These are phyloP conservation scores for Semnornis frantzii DNA, from an alignment of 2,113 vertebrate species.

Conservation along the genomic window DNA sequence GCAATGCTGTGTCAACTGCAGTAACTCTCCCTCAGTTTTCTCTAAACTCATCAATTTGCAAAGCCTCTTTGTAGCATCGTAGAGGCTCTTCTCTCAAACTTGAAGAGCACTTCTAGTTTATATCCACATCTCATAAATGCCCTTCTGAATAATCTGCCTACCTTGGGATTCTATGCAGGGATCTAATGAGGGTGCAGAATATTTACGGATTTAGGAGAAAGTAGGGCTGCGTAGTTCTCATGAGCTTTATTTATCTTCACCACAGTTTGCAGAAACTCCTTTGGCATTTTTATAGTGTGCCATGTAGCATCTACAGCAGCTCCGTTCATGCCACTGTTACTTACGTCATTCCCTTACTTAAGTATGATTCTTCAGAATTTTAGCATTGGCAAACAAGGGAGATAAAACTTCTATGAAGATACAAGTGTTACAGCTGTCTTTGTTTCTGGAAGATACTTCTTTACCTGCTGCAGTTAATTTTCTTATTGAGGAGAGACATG, in stretches of 20 bases:
- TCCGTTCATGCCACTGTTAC: neutral
- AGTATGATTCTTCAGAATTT: neutral
- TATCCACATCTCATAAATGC: neutral
- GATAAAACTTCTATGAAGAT: neutral
- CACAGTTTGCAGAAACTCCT: neutral
- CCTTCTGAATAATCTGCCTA: neutral
- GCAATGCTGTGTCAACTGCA: neutral
- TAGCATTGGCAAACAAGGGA: neutral
- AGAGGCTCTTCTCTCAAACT: neutral
- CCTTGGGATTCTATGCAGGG: neutral
- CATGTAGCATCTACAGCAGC: neutral
- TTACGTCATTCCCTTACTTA: neutral
- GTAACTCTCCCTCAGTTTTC: neutral
- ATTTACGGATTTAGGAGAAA: neutral
- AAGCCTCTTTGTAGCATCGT: neutral
- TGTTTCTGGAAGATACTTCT: neutral
- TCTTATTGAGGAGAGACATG: no score
- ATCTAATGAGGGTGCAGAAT: neutral
- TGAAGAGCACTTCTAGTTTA: neutral
- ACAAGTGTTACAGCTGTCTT: neutral
- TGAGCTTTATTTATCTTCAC: neutral
- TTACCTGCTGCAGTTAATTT: neutral
- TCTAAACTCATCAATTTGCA: neutral
- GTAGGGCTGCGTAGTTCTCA: neutral
- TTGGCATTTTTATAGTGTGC: neutral